Base-by-base conservation (phyloP, 2,888 invertebrate genomes). In the Caprella mutica region DNA sequence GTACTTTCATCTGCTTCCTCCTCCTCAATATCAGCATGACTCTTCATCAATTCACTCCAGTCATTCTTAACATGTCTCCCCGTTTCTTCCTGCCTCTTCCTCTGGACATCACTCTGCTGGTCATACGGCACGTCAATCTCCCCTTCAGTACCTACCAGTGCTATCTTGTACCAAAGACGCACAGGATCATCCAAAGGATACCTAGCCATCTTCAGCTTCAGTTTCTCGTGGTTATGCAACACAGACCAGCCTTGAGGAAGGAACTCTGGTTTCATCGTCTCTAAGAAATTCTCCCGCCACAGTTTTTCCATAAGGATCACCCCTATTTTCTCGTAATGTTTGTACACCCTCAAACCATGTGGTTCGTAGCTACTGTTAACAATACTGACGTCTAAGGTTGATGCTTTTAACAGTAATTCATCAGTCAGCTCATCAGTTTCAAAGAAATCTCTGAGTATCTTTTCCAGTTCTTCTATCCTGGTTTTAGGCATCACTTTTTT, bases 231-330 rank as follows among this genome's bases (percentile, higher is more conserved):
- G 70, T 81, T 81, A 71, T 85, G 84, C 67, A 78, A 80, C 23
- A 85, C 74, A 26, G 86, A 86, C 89, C 89, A 89, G 52, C 83
- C 73, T 1, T 77, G 72, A 0, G 88, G 88, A 71, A 89, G 74
- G 72, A 75, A 78, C 62, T 76, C 73, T 0, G 88, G 88, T 52
- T 78, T 71, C 87, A 88, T 87, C 1, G 77, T 76, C 0, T 74
- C 70, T 2, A 89, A 69, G 71, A 89, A 89, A 71, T 87, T 84
- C 66, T 81, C 75, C 9, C 88, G 73, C 87, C 88, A 89, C 59
- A 80, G 67, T 67, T 77, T 78, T 70, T 89, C 87, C 52, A 89
- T 75, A 44, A 76, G 75, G 2, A 83, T 73, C 17, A 89, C 73
- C 0, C 84, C 82, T 2, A 78, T 78, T 67, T 74, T 69, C 52